Evolutionary conservation across 2,888 invertebrate genomes (phyloP), one percentile per base, ranked within the genome.

Genomic region (Tipula unca): DNA sequence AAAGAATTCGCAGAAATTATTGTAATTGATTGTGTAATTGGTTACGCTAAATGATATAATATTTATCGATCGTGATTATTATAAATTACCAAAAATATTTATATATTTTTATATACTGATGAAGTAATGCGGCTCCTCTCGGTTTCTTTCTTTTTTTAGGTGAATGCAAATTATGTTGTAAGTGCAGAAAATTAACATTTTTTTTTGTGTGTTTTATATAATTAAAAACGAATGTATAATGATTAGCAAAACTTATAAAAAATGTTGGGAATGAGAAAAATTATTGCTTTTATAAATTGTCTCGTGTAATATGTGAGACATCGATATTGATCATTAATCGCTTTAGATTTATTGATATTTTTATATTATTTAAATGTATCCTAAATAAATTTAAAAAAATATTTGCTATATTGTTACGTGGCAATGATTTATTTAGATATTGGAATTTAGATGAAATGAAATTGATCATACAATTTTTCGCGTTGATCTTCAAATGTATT

Each of bases 121-220:
- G 69, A 69, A 69, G 69, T 69, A 69, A 69, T 69, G 25, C 3
- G 10, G 25, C 69, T 25, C 10, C 10, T 69, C 10, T 69, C 2
- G 25, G 25, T 25, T 10, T 20, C 25, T 69, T 6, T 25, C 10
- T 69, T 69, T 69, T 69, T 69, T 69, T 8, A 69, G 69, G 20
- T 69, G 69, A 69, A 69, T 69, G 69, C 69, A 69, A 69, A 69
- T 69, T 69, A 69, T 69, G 69, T 69, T 25, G 69, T 69, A 69
- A 69, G 69, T 69, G 25, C 25, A 69, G 10, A 69, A 69, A 69
- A 25, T 69, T 25, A 1, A 69, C n/a, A 69, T 69, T 69, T 69
- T 69, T 13, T 69, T 25, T 25, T 6, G 20, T 25, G 69, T 69
- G 0, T 69, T 69, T 69, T 69, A 25, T 25, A 10, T 25, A 69